Base-by-base conservation (phyloP, 2,888 invertebrate species). In the Drosophila tanythrix region DNA sequence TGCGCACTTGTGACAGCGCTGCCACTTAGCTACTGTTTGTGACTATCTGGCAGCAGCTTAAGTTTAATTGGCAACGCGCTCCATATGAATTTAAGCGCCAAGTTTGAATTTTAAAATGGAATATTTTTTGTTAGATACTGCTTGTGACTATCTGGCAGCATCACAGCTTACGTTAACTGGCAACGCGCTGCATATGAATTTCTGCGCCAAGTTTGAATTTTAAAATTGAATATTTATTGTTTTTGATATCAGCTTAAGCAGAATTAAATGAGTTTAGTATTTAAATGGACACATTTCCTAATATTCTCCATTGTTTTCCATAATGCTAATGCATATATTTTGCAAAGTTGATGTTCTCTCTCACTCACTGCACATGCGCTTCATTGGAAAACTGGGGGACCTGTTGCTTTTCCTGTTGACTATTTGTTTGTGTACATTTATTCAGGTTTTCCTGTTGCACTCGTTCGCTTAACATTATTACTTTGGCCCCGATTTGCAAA, bases 301-400 rank as follows among this genome's bases (percentile, higher is more conserved):
- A 8, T 35, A 36, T 36, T 25, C 6, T 18, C 27, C 25, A 35
- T 3, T 10, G 10, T 27, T 35, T 36, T 27, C 25, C 2, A 4
- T 13, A 21, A 27, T 36, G 10, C 13, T 51, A 0, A 18, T 38
- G 29, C 1, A 18, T 5, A 0, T 18, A n/a, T 3, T 4, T 27
- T 8, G 5, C 2, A 29, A 8, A 21, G 29, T 11, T 25, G 5
- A 33, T 33, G n/a, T 11, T 36, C 7, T 64, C 29, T 29, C 31
- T 40, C 10, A 25, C 29, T 18, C 29, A 38, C 38, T 76, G 79
- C 79, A 65, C 79, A 81, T 79, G 81, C 79, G 79, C 81, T 62
- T 18, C 10, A 88, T 97, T 98, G 94, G 96, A 96, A 97, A 97
- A 97, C 85, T 92, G 94, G 11, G 56, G 31, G 60, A 83, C 79